Conservation (phyloP, 1,140 invertebrate species). For the Diorhabda elongata region DNA sequence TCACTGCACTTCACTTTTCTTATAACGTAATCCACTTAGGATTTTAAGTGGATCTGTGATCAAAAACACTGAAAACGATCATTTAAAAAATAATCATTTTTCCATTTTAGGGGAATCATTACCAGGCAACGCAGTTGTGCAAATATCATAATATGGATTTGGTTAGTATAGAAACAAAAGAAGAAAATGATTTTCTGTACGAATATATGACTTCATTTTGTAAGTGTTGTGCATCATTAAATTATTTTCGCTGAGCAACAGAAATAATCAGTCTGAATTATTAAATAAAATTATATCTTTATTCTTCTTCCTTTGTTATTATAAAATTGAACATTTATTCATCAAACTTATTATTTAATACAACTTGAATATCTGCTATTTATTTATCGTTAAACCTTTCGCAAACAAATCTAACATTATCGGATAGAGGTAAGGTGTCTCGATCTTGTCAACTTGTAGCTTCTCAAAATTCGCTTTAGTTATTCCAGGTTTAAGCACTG, state of each 20-base stretch:
- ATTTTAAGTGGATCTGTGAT: not conserved
- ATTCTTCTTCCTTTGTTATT: too few relatives aligned
- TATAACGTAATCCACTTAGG: not conserved
- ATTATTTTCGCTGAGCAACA: too few relatives aligned
- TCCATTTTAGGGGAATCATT: conserved; percentile 10
- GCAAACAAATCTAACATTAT: too few relatives aligned
- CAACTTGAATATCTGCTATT: too few relatives aligned
- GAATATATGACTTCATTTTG: conserved; percentile 1
- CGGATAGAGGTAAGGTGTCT: too few relatives aligned
- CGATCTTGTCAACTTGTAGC: too few relatives aligned
- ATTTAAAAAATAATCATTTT: not conserved
- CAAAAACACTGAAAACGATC: not conserved
- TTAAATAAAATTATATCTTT: too few relatives aligned
- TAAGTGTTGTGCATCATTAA: not conserved
- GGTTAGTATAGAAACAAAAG: conserved; percentile 9
- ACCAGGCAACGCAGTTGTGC: conserved; percentile 7
- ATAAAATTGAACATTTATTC: too few relatives aligned
- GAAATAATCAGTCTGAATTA: too few relatives aligned
- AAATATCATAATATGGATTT: conserved; percentile 6
- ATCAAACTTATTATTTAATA: too few relatives aligned
- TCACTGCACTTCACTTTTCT: not conserved
- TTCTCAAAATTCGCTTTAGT: not conserved
- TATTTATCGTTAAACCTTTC: too few relatives aligned
- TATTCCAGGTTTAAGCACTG: not conserved
- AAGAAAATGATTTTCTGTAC: conserved; percentile 8